Percentiles rank a stretch among this genome's conserved stretches.
Conservation (phyloP, 1,140 invertebrate species). For the Drosophila pruinosa region DNA sequence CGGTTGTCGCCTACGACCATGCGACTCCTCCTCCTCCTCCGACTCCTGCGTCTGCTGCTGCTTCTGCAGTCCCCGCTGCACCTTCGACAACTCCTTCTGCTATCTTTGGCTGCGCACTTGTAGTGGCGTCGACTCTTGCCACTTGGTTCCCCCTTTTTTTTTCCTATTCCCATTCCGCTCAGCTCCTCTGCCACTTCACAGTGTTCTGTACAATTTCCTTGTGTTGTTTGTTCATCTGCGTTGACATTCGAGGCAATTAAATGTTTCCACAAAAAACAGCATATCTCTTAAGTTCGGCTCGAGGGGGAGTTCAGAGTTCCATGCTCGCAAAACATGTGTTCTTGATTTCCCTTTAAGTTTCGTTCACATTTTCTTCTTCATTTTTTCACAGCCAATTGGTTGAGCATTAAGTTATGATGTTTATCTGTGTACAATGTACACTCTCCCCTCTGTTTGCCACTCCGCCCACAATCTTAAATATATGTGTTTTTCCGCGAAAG, state of each 20-base stretch:
- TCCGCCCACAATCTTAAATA: neutral
- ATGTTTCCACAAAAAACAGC: slow-evolving; percentile 45
- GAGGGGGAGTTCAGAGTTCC: neutral
- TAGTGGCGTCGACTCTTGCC: slow-evolving; percentile 45
- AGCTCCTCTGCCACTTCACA: neutral
- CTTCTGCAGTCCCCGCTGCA: slow-evolving; percentile 1
- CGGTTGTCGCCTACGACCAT: slow-evolving; percentile 30
- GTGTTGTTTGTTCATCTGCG: slow-evolving; percentile 74
- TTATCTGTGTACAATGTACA: slow-evolving; percentile 43
- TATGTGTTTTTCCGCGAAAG: slow-evolving; percentile 51
- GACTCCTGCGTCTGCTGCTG: too few species aligned
- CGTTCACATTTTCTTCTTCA: slow-evolving; percentile 8
- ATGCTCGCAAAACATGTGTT: slow-evolving; percentile 60
- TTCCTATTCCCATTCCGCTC: neutral
- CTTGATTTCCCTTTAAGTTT: slow-evolving; percentile 56
- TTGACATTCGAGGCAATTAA: slow-evolving; percentile 80
- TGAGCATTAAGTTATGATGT: slow-evolving; percentile 72
- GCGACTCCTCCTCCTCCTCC: neutral
- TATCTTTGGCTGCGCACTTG: slow-evolving; percentile 62
- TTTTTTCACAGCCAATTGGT: slow-evolving; percentile 73
- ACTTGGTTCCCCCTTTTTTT: slow-evolving; percentile 1
- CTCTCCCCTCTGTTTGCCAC: neutral
- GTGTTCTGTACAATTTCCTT: slow-evolving; percentile 33
- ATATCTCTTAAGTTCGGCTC: slow-evolving; percentile 21
- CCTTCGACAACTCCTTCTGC: slow-evolving; percentile 33